Evolutionary conservation across 2,113 vertebrate species (phyloP).

Genomic region (Gambusia affinis): DNA sequence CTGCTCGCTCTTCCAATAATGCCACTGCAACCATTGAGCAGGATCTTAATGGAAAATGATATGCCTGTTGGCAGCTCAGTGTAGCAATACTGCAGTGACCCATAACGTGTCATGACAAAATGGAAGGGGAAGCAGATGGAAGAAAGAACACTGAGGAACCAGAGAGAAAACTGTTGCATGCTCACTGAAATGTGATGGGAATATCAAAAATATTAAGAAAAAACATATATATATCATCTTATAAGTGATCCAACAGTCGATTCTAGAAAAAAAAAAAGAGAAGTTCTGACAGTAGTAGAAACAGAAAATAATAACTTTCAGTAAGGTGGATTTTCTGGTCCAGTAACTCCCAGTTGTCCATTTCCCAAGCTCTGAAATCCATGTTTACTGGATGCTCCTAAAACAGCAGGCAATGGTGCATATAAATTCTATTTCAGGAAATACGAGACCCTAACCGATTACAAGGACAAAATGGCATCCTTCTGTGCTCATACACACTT

Average conservation of each 20-base stretch:
- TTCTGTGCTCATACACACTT: slow-evolving; percentile 36
- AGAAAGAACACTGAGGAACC: slow-evolving; percentile 4
- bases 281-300: neutral
- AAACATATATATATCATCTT: neutral
- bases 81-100: slow-evolving; percentile 66
- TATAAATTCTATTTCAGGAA: slow-evolving; percentile 23
- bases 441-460: slow-evolving; percentile 11
- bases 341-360: slow-evolving; percentile 1
- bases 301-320: neutral
- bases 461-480: slow-evolving; percentile 27
- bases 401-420: slow-evolving; percentile 21
- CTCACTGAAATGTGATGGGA: neutral
- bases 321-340: slow-evolving; percentile 9
- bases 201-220: neutral
- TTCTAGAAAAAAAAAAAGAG: neutral
- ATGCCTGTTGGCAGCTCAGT: slow-evolving; percentile 73
- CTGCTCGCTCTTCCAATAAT: slow-evolving; percentile 63
- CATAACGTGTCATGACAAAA: slow-evolving; percentile 69
- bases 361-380: slow-evolving; percentile 11
- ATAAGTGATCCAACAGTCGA: neutral
- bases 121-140: slow-evolving; percentile 36
- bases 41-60: slow-evolving; percentile 75
- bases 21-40: slow-evolving; percentile 56
- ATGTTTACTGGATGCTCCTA: slow-evolving; percentile 21
- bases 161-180: neutral